Evolutionary conservation across 2,113 vertebrate species (phyloP).

Genomic region (Sinocyclocheilus maitianheensis): DNA sequence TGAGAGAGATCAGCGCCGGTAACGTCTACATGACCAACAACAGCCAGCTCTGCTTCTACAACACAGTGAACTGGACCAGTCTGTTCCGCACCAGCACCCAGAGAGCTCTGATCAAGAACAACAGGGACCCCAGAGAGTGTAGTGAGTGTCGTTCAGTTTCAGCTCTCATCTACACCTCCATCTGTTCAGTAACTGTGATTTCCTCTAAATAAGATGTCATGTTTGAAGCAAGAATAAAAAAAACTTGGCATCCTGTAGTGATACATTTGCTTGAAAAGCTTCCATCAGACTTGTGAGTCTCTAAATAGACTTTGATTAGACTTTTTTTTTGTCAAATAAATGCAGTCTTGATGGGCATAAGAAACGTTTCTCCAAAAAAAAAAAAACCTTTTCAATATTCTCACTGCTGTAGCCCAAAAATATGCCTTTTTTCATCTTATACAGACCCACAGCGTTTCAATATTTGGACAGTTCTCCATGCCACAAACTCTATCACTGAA

Average conservation of each 20-base stretch:
- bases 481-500: not conserved
- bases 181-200: slow-evolving; percentile 26
- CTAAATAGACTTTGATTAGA: slow-evolving; percentile 17
- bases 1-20: too few relatives aligned
- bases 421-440: not conserved
- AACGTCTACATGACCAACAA: too few relatives aligned
- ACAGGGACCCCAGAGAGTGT: slow-evolving; percentile 90
- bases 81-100: too few relatives aligned
- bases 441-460: not conserved
- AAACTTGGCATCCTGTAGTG: not conserved
- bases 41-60: too few relatives aligned
- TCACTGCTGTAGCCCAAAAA: not conserved
- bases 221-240: not conserved
- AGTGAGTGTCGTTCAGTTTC: slow-evolving; percentile 79
- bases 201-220: slow-evolving; percentile 16
- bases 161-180: slow-evolving; percentile 4
- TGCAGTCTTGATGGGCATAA: not conserved
- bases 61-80: too few relatives aligned
- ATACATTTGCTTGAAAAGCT: slow-evolving; percentile 6
- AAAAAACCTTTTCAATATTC: too few relatives aligned
- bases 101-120: slow-evolving; percentile 78
- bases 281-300: not conserved
- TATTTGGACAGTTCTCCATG: not conserved
- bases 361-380: too few relatives aligned
- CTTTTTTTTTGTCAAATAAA: not conserved